Evolutionary conservation across 2,888 invertebrate genomes (phyloP), one percentile per base, ranked within the genome.

Genomic region (Anthophora plumipes): DNA sequence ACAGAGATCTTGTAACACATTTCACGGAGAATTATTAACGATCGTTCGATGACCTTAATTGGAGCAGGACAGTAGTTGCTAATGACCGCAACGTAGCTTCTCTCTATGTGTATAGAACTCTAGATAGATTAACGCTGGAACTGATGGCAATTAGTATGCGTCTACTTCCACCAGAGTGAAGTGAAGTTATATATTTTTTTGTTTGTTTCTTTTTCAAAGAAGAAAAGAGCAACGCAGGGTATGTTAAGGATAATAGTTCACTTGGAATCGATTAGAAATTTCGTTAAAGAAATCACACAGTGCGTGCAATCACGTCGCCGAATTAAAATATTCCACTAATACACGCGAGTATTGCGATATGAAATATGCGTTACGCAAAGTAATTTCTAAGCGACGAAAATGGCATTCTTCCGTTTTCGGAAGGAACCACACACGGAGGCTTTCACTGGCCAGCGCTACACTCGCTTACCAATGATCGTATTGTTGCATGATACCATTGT

Each of bases 401-500:
- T 66, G n/a, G 41, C 54, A n/a, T 31, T 31, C 66, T 48, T 70
- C 79, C 77, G 64, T 79, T 77, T 70, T 48, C 20, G 66, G 79
- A 22, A 66, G 70, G 64, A 66, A 77, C 77, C 41, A 22, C 52
- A 79, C 41, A 22, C 52, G n/a, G 64, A 61, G 14, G 64, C 79
- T 79, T 79, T 79, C 79, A 66, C 70, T 54, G 70, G n/a, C 60
- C 64, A 52, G 48, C 43, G 39, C 68, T 68, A 5, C 11, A 48
- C 17, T 54, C 52, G 77, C 64, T 50, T 79, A 77, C 78, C 69
- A 69, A 78, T 63, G 41, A 64, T 48, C 48, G 59, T 48, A 41
- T 22, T 46, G 59, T 77, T 79, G 52, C 70, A 39, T n/a, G 77
- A 59, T 37, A n/a, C 48, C 60, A 79, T 77, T 79, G 79, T 79